phyloP scores from a whole-genome alignment of 2,888 invertebrate genomes.

The Agriopis aurantiaria region DNA sequence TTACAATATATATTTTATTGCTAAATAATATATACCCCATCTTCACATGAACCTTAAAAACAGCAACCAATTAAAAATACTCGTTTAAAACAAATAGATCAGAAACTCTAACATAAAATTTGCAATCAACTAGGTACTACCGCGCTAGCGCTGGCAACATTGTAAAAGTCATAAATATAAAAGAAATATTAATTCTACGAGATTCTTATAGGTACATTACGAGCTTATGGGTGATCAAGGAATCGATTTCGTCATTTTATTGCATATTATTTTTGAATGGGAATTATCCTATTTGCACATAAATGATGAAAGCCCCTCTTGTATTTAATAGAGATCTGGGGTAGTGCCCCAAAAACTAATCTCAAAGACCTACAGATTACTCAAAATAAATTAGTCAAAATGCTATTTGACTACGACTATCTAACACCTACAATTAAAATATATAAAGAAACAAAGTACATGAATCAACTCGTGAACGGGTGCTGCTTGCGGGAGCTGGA shows the following conservation, averaged over 20 bases:
- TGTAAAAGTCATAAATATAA: slow-evolving; percentile 49
- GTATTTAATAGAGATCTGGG: too few species aligned
- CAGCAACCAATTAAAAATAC: slow-evolving; percentile 22
- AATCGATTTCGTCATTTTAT: slow-evolving; percentile 45
- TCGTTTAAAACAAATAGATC: slow-evolving; percentile 16
- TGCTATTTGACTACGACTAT: too few species aligned
- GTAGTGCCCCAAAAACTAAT: too few species aligned
- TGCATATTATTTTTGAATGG: slow-evolving; percentile 50
- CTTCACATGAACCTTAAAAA: not conserved
- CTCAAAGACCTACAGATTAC: too few species aligned
- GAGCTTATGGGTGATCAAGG: slow-evolving; percentile 48
- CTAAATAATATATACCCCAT: not conserved
- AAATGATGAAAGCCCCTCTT: too few species aligned
- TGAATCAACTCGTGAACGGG: too few species aligned
- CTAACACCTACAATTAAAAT: too few species aligned
- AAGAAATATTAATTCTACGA: slow-evolving; percentile 51
- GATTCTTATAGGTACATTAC: slow-evolving; percentile 51
- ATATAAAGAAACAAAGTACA: too few species aligned
- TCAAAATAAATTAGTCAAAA: too few species aligned
- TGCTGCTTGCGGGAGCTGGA: too few species aligned
- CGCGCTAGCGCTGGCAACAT: slow-evolving; percentile 47
- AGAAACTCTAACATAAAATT: slow-evolving; percentile 52
- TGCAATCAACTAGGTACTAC: slow-evolving; percentile 39
- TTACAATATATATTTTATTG: not conserved
- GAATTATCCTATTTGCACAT: slow-evolving; percentile 45